These are phyloP conservation scores for Silurus asotus DNA, from an alignment of 2,113 vertebrate species.

Conservation along the genomic window DNA sequence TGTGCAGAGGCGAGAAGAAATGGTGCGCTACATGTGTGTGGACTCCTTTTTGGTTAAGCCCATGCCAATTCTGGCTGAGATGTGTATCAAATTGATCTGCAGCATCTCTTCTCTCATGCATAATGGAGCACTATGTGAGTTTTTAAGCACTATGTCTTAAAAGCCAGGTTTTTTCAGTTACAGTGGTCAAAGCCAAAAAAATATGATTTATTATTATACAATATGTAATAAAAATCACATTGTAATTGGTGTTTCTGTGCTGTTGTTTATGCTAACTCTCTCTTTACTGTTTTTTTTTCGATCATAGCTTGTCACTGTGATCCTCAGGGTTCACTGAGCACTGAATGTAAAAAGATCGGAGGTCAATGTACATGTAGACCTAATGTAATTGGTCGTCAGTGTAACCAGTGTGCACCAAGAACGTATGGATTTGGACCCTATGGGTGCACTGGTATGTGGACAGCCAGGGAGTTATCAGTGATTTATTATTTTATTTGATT, in stretches of 20 bases:
- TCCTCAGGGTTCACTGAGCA: slow-evolving; percentile 81
- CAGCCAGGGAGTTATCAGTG: neutral
- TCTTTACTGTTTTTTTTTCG: neutral
- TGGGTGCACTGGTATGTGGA: slow-evolving; percentile 79
- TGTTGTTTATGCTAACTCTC: neutral
- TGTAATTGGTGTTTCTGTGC: neutral
- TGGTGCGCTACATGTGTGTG: slow-evolving; percentile 80
- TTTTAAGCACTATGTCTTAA: neutral
- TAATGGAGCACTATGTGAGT: slow-evolving; percentile 78
- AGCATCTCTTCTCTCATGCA: slow-evolving; percentile 82
- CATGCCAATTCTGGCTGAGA: slow-evolving; percentile 70
- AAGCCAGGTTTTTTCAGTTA: neutral
- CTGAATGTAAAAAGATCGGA: slow-evolving; percentile 77
- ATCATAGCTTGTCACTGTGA: slow-evolving; percentile 81
- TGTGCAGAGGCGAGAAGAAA: slow-evolving; percentile 67
- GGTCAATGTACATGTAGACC: slow-evolving; percentile 83
- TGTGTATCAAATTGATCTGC: slow-evolving; percentile 79
- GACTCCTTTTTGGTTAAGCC: slow-evolving; percentile 79
- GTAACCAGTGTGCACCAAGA: slow-evolving; percentile 76
- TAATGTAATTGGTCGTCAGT: slow-evolving; percentile 77
- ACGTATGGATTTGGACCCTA: slow-evolving; percentile 79
- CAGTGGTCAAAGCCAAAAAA: neutral
- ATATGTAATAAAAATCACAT: neutral
- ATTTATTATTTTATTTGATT: neutral
- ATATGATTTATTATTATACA: neutral